Percentiles rank a stretch among this genome's conserved stretches.
phyloP scores from a whole-genome alignment of 1,140 invertebrate species.

The Babylonia areolata region DNA sequence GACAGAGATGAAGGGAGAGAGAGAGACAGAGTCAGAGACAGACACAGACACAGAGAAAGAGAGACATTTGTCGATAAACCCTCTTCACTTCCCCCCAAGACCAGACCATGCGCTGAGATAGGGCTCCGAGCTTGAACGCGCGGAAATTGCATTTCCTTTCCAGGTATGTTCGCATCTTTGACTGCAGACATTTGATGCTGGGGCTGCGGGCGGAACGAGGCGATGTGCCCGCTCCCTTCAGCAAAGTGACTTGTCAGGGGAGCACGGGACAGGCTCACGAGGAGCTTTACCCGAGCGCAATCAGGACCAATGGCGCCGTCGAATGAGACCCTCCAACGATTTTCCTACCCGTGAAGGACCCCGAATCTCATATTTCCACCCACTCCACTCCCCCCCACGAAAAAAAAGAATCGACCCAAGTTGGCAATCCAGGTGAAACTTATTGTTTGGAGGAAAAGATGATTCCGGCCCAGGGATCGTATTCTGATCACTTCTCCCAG shows the following conservation, averaged over 20 bases:
- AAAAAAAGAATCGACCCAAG: constrained; percentile 24
- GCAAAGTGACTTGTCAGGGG: constrained; percentile 20
- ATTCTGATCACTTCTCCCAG: constrained; percentile 24
- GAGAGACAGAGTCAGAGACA: constrained; percentile 28
- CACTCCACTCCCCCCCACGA: too few relatives aligned
- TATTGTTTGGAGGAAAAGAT: constrained; percentile 29
- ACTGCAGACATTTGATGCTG: constrained; percentile 3
- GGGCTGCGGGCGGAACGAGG: not conserved
- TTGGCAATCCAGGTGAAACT: constrained; percentile 21
- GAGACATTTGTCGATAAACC: not conserved
- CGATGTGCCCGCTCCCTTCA: not conserved
- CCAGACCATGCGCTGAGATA: not conserved
- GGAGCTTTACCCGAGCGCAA: not conserved
- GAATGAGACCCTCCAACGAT: not conserved
- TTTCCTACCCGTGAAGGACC: not conserved
- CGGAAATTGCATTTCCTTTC: constrained; percentile 29
- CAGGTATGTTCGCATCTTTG: constrained; percentile 26
- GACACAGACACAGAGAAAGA: constrained; percentile 27
- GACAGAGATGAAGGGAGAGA: constrained; percentile 23
- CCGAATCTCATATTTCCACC: not conserved
- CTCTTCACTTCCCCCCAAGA: not conserved
- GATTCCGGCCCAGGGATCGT: constrained; percentile 29
- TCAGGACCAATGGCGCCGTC: not conserved
- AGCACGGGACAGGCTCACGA: not conserved
- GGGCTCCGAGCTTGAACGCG: not conserved